These are phyloP conservation scores for Hemitrygon akajei DNA, from an alignment of 2,797 vertebrate species.

Conservation along the genomic window DNA sequence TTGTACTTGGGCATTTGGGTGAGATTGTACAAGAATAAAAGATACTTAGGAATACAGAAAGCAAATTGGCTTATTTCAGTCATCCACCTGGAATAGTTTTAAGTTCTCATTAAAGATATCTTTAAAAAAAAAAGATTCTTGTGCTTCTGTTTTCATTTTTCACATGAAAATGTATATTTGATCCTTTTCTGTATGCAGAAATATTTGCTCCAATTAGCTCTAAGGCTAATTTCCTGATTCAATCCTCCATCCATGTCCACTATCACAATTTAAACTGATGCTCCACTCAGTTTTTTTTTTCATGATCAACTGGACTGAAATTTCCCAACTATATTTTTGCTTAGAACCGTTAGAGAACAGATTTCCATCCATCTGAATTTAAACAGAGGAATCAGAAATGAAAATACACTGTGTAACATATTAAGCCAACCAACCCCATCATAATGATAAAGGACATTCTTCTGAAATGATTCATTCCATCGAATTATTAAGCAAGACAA, in stretches of 20 bases:
- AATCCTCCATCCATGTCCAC: background rate
- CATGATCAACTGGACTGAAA: background rate
- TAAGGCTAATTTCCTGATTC: background rate
- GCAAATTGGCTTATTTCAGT: background rate
- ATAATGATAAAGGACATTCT: background rate
- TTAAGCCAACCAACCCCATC: background rate
- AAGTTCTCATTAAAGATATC: background rate
- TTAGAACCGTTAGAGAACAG: background rate
- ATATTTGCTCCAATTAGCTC: background rate
- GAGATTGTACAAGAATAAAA: background rate
- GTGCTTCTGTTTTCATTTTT: background rate
- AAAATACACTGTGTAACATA: background rate
- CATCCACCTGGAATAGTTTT: background rate
- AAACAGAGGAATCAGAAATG: background rate
- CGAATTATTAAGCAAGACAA: background rate
- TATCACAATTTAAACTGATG: background rate
- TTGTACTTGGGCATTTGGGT: background rate
- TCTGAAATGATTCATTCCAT: background rate
- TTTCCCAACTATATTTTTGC: background rate
- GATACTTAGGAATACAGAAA: background rate
- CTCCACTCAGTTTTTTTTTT: background rate
- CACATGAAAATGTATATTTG: background rate
- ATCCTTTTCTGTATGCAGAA: background rate
- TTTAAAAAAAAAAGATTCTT: too few species aligned
- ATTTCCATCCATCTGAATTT: background rate